Evolutionary conservation across 2,113 vertebrate species (phyloP).

Genomic region (Thomomys bottae): DNA sequence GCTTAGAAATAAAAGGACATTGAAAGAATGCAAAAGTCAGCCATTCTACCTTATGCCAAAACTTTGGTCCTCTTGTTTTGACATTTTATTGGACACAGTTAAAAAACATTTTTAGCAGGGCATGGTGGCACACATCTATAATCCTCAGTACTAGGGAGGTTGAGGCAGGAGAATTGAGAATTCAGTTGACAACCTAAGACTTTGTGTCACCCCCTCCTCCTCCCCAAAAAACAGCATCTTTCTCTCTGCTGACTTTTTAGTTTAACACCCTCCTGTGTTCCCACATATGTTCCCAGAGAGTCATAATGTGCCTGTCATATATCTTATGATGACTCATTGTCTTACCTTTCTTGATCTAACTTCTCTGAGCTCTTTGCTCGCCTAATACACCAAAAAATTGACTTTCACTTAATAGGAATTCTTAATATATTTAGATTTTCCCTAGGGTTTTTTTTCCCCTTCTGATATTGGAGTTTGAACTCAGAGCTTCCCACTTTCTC

Average conservation of each 20-base stretch:
- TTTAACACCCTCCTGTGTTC: neutral
- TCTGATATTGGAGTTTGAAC: no score
- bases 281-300: neutral
- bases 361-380: neutral
- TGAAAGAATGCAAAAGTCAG: neutral
- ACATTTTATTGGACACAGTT: slow-evolving; percentile 38
- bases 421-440: slow-evolving; percentile 1
- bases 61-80: neutral
- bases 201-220: no score
- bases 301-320: neutral
- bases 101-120: neutral
- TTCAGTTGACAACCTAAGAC: no score
- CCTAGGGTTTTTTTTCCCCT: neutral
- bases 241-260: neutral
- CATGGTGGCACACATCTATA: neutral
- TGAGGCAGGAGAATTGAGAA: neutral
- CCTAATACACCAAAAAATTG: neutral
- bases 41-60: neutral
- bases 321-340: neutral
- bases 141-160: neutral
- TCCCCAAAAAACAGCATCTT: neutral
- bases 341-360: neutral
- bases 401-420: neutral
- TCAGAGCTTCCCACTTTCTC: no score
- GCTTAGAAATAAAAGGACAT: slow-evolving; percentile 33